These are phyloP conservation scores for Aphelenchoides fujianensis DNA, from an alignment of 1,140 invertebrate genomes.

Conservation along the genomic window DNA sequence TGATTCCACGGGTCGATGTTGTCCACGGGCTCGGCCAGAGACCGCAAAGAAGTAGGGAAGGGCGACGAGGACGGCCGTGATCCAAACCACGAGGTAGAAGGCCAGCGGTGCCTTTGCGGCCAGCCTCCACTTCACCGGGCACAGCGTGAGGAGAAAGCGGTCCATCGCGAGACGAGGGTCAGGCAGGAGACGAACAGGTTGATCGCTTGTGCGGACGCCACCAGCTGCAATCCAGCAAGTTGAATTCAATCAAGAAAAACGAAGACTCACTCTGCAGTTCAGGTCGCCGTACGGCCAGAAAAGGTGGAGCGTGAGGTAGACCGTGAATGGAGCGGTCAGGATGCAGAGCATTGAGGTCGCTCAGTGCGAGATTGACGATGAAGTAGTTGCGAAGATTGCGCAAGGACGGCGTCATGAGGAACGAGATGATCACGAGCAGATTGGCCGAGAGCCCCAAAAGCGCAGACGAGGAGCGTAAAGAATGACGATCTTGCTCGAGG, in stretches of 20 bases:
- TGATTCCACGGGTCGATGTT: slow-evolving; percentile 50
- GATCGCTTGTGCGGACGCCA: slow-evolving; percentile 59
- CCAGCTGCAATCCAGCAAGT: slow-evolving; percentile 33
- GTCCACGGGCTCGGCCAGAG: slow-evolving; percentile 48
- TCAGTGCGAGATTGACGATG: slow-evolving; percentile 61
- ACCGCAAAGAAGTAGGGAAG: slow-evolving; percentile 60
- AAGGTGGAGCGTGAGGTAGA: slow-evolving; percentile 58
- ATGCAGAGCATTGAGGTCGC: slow-evolving; percentile 57
- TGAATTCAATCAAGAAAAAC: slow-evolving; percentile 17
- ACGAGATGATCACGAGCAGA: slow-evolving; percentile 56
- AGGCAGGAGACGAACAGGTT: slow-evolving; percentile 61
- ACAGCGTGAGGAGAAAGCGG: slow-evolving; percentile 58
- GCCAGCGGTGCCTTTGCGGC: slow-evolving; percentile 58
- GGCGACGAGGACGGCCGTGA: slow-evolving; percentile 54
- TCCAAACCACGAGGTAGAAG: slow-evolving; percentile 58
- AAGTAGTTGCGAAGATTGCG: slow-evolving; percentile 62
- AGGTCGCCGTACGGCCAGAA: slow-evolving; percentile 62
- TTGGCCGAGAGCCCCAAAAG: slow-evolving; percentile 58
- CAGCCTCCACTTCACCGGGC: slow-evolving; percentile 58
- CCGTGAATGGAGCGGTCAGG: slow-evolving; percentile 57
- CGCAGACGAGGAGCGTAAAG: slow-evolving; percentile 56
- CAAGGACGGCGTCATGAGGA: slow-evolving; percentile 51
- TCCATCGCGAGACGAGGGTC: slow-evolving; percentile 60
- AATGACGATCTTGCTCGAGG: slow-evolving; percentile 49
- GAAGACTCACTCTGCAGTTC: slow-evolving; percentile 46